Percentiles rank a stretch among this genome's conserved stretches.
phyloP scores from a whole-genome alignment of 2,888 invertebrate species.

The Lasioglossum morio region DNA sequence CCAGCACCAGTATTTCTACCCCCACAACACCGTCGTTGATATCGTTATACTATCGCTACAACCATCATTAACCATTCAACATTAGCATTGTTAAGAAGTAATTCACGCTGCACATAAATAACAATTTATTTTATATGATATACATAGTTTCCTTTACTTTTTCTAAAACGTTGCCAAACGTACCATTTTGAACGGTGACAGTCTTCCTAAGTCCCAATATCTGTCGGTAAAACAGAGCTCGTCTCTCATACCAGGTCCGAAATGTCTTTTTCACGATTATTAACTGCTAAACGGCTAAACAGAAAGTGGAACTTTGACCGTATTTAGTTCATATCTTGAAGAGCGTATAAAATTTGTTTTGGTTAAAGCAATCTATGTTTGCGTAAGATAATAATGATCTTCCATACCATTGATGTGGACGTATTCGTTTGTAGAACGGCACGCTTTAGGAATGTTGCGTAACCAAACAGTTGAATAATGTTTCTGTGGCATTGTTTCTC shows the following conservation, averaged over 20 bases:
- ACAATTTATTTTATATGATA: not conserved
- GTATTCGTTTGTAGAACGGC: not conserved
- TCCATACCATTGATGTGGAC: not conserved
- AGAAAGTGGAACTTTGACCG: not conserved
- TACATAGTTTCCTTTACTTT: not conserved
- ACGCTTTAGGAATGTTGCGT: not conserved
- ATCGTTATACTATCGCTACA: conserved; percentile 50
- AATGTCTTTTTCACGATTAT: not conserved
- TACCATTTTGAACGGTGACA: not conserved
- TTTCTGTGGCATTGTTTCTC: not conserved
- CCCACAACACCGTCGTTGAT: conserved; percentile 50
- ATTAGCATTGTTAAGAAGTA: conserved; percentile 24
- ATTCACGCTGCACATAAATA: not conserved
- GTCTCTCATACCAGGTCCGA: not conserved
- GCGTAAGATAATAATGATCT: not conserved
- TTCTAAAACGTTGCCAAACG: not conserved
- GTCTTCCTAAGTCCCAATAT: not conserved
- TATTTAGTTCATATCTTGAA: not conserved
- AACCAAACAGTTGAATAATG: not conserved
- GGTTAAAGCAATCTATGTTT: not conserved
- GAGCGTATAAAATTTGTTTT: not conserved
- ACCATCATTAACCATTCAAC: conserved; percentile 30
- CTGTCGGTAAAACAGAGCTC: not conserved
- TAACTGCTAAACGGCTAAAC: not conserved
- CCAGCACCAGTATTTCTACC: conserved; percentile 64